Conservation (phyloP, 2,888 invertebrate genomes). For the Sympetrum striolatum region DNA sequence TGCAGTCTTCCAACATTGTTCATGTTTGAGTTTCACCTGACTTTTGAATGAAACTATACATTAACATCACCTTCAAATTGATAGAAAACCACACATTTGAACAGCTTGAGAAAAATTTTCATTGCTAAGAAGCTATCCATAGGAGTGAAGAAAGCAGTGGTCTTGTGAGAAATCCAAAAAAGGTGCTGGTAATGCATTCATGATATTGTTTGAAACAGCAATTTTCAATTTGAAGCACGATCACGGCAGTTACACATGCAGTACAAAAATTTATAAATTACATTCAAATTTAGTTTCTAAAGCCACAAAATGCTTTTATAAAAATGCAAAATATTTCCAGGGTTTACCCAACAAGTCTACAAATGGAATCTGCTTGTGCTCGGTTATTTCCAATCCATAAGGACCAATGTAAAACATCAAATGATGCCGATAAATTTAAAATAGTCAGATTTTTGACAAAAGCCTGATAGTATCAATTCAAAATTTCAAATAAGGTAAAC, state of each 20-base stretch:
- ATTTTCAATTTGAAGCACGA: background rate
- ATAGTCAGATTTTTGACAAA: conserved; percentile 1
- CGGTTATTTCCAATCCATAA: background rate
- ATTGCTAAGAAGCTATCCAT: background rate
- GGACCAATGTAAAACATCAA: background rate
- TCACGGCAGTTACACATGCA: conserved; percentile 7
- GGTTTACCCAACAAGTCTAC: background rate
- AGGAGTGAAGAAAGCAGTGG: background rate
- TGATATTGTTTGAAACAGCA: background rate
- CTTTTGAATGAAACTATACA: background rate
- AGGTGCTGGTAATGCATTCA: background rate
- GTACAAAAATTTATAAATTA: conserved; percentile 29
- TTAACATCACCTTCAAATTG: background rate
- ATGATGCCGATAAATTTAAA: background rate
- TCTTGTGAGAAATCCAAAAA: background rate
- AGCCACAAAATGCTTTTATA: conserved; percentile 33
- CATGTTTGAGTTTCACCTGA: background rate
- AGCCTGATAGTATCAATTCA: background rate
- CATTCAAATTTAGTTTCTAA: background rate
- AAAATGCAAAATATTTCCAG: conserved; percentile 25
- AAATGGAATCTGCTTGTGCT: conserved; percentile 8
- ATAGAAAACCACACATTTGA: background rate
- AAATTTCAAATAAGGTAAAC: conserved; percentile 2
- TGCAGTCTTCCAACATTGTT: background rate
- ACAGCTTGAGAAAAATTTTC: background rate